Percentiles rank a stretch among this genome's conserved stretches.
Evolutionary conservation across 2,888 invertebrate species (phyloP).

Genomic region (Dermolepida albohirtum): DNA sequence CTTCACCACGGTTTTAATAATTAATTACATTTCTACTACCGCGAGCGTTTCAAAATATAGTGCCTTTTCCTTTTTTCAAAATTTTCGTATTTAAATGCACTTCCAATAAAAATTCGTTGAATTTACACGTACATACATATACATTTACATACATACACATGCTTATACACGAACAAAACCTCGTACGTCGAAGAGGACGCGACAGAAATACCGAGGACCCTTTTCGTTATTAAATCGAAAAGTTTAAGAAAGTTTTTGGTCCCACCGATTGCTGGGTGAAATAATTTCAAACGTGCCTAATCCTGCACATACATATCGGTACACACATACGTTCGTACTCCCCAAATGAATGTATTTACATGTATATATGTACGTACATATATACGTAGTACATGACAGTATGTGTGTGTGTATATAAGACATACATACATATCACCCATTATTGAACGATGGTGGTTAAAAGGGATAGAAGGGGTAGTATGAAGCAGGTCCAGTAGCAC

Average conservation of each 20-base stretch:
- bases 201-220: conserved; percentile 21
- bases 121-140: no score
- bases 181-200: conserved; percentile 10
- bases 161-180: not conserved
- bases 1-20: no score
- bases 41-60: no score
- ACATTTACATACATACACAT: not conserved
- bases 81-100: no score
- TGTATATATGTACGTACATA: conserved; percentile 22
- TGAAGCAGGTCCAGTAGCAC: conserved; percentile 62
- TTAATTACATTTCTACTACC: no score
- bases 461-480: conserved; percentile 52
- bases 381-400: conserved; percentile 3
- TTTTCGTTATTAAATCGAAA: conserved; percentile 34
- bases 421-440: conserved; percentile 44
- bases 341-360: conserved; percentile 18
- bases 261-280: conserved; percentile 18
- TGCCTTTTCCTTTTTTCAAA: no score
- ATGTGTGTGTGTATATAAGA: conserved; percentile 33
- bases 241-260: conserved; percentile 35
- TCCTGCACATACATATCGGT: conserved; percentile 29
- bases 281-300: conserved; percentile 31
- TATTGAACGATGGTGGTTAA: conserved; percentile 45
- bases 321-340: conserved; percentile 21
- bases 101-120: no score